Conservation (phyloP, 2,113 vertebrate genomes). For the Gnathonemus echidnorhynchus region DNA sequence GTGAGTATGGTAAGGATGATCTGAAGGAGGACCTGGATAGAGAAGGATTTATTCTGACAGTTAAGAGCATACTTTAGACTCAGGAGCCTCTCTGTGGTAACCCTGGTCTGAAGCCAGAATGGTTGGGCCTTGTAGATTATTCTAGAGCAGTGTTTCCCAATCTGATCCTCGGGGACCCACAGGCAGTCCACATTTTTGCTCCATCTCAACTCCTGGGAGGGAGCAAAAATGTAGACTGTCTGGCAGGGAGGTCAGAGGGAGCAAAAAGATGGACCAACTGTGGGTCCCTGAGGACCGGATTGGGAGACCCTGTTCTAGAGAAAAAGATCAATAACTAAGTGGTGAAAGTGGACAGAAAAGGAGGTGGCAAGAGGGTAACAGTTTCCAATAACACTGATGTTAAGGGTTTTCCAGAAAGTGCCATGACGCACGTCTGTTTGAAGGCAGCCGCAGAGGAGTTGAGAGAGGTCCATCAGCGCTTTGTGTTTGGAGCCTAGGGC, state of each 20-base stretch:
- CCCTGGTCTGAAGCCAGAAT: background rate
- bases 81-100: background rate
- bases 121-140: background rate
- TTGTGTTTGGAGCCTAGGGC: background rate
- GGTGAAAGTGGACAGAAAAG: background rate
- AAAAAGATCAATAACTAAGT: background rate
- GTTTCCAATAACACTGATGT: background rate
- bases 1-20: background rate
- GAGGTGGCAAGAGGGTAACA: background rate
- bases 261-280: too few relatives aligned
- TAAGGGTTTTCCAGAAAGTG: background rate
- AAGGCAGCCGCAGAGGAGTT: background rate
- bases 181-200: too few relatives aligned
- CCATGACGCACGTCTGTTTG: background rate
- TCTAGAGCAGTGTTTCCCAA: background rate
- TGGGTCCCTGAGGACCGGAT: too few relatives aligned
- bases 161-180: too few relatives aligned
- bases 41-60: background rate
- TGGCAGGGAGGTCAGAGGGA: too few relatives aligned
- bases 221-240: too few relatives aligned
- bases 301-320: too few relatives aligned
- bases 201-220: too few relatives aligned
- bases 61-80: background rate
- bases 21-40: background rate
- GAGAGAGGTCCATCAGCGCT: background rate